Evolutionary conservation across 2,888 invertebrate genomes (phyloP), one percentile per base, ranked within the genome.

Genomic region (Parasteatoda lunata): DNA sequence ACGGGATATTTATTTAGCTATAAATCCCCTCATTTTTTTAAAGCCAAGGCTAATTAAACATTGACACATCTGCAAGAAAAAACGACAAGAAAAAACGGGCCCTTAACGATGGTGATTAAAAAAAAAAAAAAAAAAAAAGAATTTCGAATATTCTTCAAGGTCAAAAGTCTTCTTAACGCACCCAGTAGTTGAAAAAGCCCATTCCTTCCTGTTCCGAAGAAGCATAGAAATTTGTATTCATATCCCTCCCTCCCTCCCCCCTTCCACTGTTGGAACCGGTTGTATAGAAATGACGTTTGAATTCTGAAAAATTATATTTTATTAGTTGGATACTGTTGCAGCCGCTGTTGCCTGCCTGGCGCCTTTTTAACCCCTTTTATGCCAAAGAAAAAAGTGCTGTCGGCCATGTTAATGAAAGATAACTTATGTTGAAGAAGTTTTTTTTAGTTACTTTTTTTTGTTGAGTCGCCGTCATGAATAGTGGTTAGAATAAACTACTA

Each of bases 181-280:
- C 64, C 66, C 70, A 51, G 30, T 77, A 70, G 77, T 77, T 77
- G 72, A 71, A 59, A 52, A 77, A 30, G 77, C 71, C 51, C 77
- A 76, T 77, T 85, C 75, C 79, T 85, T 85, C 79, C 85, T 85
- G 85, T 66, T 79, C 51, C 69, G 65, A 75, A 80, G 65, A 75
- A 80, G 80, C 79, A 79, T 79, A 79, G 80, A 78, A 70, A 70
- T 70, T 71, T 73, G 13, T 13, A 45, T 59, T 70, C 59, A 70
- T 75, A 45, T 54, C 59, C 48, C 47, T 49, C 65, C 47, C 65
- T 49, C n/a, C 54, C 49, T 8, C 71, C 64, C 47, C 45, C 72
- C 51, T 73, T 30, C 15, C 9, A 45, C 47, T 30, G 51, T 30
- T 13, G 69, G 71, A 84, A 84, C 84, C 77, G 84, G 84, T 84